Percentiles rank a stretch among this genome's conserved stretches.
These are phyloP conservation scores for Chlorops oryzae DNA, from an alignment of 1,140 invertebrate species.

Conservation along the genomic window DNA sequence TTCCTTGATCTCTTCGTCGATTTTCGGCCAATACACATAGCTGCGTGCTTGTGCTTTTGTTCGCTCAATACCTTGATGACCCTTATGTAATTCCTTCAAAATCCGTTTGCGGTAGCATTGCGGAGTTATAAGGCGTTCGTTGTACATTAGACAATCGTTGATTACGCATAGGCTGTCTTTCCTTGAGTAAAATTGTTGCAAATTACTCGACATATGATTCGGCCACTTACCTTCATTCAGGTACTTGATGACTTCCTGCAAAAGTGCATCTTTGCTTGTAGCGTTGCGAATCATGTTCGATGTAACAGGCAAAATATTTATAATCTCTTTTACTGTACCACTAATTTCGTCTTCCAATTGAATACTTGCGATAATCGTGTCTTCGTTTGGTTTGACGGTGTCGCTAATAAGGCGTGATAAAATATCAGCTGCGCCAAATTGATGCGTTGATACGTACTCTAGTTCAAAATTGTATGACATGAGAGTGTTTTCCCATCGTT, in stretches of 20 bases:
- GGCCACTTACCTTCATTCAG: no score
- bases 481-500: constrained; percentile 32
- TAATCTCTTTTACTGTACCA: not conserved
- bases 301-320: constrained; percentile 4
- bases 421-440: constrained; percentile 25
- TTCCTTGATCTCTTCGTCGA: constrained; percentile 48
- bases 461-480: constrained; percentile 23
- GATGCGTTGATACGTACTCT: constrained; percentile 20
- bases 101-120: constrained; percentile 29
- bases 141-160: constrained; percentile 2
- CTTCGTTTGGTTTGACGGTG: constrained; percentile 5
- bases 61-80: constrained; percentile 50
- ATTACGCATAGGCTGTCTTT: constrained; percentile 1
- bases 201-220: no score
- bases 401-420: constrained; percentile 29
- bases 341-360: constrained; percentile 13
- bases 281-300: not conserved
- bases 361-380: constrained; percentile 6
- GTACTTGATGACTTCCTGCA: constrained; percentile 8
- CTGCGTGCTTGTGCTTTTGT: constrained; percentile 52
- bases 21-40: constrained; percentile 51
- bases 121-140: constrained; percentile 35
- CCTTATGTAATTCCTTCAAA: constrained; percentile 47
- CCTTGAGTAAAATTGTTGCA: not conserved
- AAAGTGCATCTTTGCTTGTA: not conserved